Conservation (phyloP, 2,888 invertebrate species). For the Gonocerus acuteangulatus region DNA sequence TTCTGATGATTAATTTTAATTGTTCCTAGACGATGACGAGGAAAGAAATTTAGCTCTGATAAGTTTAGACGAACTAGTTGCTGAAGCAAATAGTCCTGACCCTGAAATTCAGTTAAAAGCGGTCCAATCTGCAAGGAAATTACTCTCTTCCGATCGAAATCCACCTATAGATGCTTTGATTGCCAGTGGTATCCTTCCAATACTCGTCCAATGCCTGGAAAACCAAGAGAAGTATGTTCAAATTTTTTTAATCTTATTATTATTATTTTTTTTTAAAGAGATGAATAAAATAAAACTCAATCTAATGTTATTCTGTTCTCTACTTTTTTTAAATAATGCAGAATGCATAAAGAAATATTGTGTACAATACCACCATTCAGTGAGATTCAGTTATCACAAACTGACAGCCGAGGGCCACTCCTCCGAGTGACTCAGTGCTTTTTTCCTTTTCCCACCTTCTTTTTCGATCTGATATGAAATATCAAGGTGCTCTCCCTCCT, state of each 20-base stretch:
- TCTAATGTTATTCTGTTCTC: too few species aligned
- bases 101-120: constrained; percentile 78
- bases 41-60: constrained; percentile 48
- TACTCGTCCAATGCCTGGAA: constrained; percentile 82
- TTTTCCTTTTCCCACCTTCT: too few species aligned
- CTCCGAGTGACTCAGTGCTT: too few species aligned
- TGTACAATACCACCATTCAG: too few species aligned
- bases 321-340: too few species aligned
- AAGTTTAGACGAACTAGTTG: constrained; percentile 72
- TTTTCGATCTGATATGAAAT: too few species aligned
- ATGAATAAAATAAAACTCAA: too few species aligned
- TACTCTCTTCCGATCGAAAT: constrained; percentile 94
- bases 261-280: background rate
- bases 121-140: constrained; percentile 89
- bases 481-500: too few species aligned
- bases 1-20: too few species aligned
- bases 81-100: constrained; percentile 74
- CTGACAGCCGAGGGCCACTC: too few species aligned
- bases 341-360: too few species aligned
- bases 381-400: too few species aligned
- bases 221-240: constrained; percentile 63
- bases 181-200: constrained; percentile 86
- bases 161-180: constrained; percentile 97
- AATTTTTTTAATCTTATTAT: background rate
- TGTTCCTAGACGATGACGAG: constrained; percentile 36